Evolutionary conservation across 1,140 invertebrate genomes (phyloP).

Genomic region (Macrosteles quadrilineatus): DNA sequence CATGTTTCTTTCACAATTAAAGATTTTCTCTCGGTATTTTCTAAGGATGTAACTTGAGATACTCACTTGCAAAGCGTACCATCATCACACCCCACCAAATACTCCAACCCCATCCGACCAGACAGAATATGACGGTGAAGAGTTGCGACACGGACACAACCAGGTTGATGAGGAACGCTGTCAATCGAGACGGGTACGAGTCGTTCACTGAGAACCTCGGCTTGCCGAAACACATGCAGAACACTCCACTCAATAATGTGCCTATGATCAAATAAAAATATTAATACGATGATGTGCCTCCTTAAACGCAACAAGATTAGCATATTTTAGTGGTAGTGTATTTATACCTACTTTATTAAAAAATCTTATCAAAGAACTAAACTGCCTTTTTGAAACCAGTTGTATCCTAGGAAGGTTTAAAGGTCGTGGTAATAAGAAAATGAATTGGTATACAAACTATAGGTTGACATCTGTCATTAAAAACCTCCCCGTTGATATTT

Average conservation of each 20-base stretch:
- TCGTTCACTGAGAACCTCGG: slow-evolving; percentile 78
- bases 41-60: no score
- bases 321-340: background rate
- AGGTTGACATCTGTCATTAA: no score
- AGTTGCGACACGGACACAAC: slow-evolving; percentile 83
- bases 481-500: no score
- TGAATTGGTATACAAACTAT: no score
- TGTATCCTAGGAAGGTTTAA: no score
- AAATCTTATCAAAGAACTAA: no score
- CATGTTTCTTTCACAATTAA: no score
- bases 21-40: no score
- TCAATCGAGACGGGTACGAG: slow-evolving; percentile 67
- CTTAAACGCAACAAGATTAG: background rate
- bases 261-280: slow-evolving; percentile 67
- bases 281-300: no score
- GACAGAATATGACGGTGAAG: slow-evolving; percentile 91
- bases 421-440: no score
- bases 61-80: slow-evolving; percentile 72
- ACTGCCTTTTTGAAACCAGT: no score
- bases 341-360: no score
- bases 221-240: slow-evolving; percentile 86
- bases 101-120: slow-evolving; percentile 97
- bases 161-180: slow-evolving; percentile 78
- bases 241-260: slow-evolving; percentile 82
- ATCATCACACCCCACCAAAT: slow-evolving; percentile 95